These are phyloP conservation scores for Falcunculus frontatus DNA, from an alignment of 2,113 vertebrate genomes.

Conservation along the genomic window DNA sequence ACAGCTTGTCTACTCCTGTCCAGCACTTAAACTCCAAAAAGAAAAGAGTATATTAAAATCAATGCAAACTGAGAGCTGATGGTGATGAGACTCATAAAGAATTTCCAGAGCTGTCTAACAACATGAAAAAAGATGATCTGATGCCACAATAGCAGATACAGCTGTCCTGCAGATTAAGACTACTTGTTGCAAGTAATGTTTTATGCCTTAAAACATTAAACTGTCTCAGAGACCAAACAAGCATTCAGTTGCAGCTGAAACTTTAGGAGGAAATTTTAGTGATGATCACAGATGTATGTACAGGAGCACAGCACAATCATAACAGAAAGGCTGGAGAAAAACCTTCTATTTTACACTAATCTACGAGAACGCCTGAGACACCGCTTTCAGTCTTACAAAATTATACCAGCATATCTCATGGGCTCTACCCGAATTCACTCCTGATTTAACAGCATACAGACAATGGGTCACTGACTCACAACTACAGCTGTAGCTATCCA, in stretches of 20 bases:
- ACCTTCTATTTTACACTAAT: background rate
- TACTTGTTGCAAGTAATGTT: conserved; percentile 12
- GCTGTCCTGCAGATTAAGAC: background rate
- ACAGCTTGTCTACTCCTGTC: background rate
- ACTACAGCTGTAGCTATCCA: background rate
- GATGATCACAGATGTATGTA: background rate
- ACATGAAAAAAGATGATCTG: background rate
- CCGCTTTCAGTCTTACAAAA: background rate
- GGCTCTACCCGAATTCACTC: background rate
- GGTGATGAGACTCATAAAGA: background rate
- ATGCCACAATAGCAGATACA: background rate
- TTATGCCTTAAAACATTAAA: background rate
- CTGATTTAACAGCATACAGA: background rate
- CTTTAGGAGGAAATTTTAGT: background rate
- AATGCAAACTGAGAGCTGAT: background rate
- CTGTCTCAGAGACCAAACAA: background rate
- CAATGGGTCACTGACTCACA: background rate
- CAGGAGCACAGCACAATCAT: accelerated
- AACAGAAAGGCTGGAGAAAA: background rate
- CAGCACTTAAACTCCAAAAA: background rate
- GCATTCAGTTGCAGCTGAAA: background rate
- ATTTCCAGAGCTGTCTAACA: background rate
- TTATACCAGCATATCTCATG: accelerated
- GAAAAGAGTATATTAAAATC: background rate
- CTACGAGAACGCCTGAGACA: background rate